phyloP scores from a whole-genome alignment of 2,113 vertebrate species.

The Serranochromis macrocephalus region DNA sequence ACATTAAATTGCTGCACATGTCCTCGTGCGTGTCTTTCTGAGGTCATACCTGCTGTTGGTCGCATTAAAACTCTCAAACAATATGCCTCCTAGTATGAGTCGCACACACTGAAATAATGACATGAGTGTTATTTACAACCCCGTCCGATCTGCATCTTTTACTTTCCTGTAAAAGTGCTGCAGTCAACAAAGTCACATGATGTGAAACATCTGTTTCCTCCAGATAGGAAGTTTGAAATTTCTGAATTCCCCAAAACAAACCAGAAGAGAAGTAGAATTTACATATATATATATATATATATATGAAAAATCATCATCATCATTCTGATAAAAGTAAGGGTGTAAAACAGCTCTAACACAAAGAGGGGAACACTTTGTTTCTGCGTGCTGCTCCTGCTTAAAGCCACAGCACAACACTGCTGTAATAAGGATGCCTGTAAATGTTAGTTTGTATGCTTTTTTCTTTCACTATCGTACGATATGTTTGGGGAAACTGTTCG shows the following conservation, averaged over 20 bases:
- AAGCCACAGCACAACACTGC: not conserved
- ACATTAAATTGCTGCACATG: not conserved
- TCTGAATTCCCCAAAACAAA: not conserved
- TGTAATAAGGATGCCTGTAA: accelerated
- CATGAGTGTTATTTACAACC: not conserved
- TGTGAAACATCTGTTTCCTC: not conserved
- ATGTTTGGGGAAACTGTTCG: not conserved
- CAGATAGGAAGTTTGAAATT: not conserved
- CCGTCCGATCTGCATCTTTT: not conserved
- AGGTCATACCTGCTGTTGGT: not conserved
- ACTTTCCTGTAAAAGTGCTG: not conserved
- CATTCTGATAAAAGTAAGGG: not conserved
- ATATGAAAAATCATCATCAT: not conserved
- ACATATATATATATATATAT: not conserved
- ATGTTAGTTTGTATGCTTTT: not conserved
- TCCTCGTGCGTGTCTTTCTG: not conserved
- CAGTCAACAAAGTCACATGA: not conserved
- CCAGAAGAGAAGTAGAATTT: not conserved
- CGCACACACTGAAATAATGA: not conserved
- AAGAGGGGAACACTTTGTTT: not conserved
- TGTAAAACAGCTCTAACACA: not conserved
- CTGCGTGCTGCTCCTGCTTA: not conserved
- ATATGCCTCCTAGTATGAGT: not conserved
- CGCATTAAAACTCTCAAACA: not conserved
- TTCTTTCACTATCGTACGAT: not conserved